Percentiles rank a stretch among this genome's conserved stretches.
Conservation (phyloP, 2,113 vertebrate species). For the Heterotilapia buettikoferi region DNA sequence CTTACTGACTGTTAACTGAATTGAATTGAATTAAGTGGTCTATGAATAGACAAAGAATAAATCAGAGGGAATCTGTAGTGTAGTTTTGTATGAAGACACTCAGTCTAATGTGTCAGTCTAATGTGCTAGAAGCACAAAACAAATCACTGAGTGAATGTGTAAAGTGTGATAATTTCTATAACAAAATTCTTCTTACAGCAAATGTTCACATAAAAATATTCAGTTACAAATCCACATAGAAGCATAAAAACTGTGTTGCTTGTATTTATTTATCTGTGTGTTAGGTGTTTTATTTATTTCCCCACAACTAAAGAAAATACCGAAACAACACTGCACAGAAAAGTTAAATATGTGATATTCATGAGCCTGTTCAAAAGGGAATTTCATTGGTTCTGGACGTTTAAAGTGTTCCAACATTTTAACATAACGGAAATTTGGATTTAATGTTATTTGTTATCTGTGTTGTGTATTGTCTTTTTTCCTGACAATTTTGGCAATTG, state of each 20-base stretch:
- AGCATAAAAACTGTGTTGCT: fast-evolving
- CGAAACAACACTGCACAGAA: background rate
- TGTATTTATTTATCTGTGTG: background rate
- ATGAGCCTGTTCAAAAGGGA: background rate
- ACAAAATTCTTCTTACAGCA: background rate
- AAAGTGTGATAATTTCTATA: background rate
- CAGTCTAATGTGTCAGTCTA: background rate
- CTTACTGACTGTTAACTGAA: background rate
- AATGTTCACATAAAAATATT: background rate
- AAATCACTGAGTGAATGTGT: background rate
- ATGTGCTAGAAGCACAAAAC: background rate
- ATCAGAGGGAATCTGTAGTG: background rate
- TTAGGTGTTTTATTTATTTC: background rate
- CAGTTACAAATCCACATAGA: background rate
- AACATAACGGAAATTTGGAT: background rate
- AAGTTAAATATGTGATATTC: background rate
- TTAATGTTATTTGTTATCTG: background rate
- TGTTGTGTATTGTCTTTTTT: fast-evolving
- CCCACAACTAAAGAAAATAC: background rate
- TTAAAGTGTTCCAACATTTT: background rate
- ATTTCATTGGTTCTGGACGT: fast-evolving
- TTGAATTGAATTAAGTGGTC: fast-evolving
- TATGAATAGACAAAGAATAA: fast-evolving
- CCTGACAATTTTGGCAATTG: background rate
- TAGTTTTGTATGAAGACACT: background rate